Evolutionary conservation across 1,140 invertebrate genomes (phyloP), one percentile per base, ranked within the genome.

Genomic region (Sycophaga agraensis): DNA sequence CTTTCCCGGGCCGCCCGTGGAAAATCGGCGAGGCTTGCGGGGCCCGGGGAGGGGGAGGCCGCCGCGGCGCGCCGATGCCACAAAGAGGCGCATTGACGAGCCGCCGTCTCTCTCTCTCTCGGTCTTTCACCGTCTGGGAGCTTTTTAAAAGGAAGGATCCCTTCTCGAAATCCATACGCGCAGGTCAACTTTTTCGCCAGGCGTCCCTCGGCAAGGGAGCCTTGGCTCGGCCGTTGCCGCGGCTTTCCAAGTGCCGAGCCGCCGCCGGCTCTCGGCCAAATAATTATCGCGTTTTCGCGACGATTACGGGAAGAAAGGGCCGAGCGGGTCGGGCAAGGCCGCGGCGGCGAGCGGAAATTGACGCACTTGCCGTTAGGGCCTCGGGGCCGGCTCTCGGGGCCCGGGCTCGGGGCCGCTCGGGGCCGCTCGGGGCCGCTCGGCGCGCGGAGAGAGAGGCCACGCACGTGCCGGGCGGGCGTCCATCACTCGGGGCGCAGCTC

Each of bases 321-420:
- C n/a, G n/a, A n/a, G n/a, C n/a, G n/a, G n/a, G n/a, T n/a, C n/a
- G n/a, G 53, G 24, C 53, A 56, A 55, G 53, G 45, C 40, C 51
- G 53, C 53, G 2, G 1, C 37, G 60, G 31, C 42, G 60, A 56
- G 49, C 61, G 54, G 61, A 63, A 63, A 63, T 63, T 63, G 54
- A 63, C 61, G 61, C 61, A 63, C 61, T 63, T 63, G 61, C 61
- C 61, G 61, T 63, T 63, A 63, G 37, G 46, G 54, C 45, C 2
- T 31, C 28, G 48, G 31, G 49, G 37, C n/a, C n/a, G n/a, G n/a
- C n/a, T n/a, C n/a, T n/a, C n/a, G n/a, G n/a, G n/a, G n/a, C n/a
- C n/a, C n/a, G n/a, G n/a, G n/a, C n/a, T n/a, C n/a, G n/a, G n/a
- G n/a, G n/a, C n/a, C n/a, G n/a, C n/a, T n/a, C n/a, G n/a, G n/a